Percentiles rank a stretch among this genome's conserved stretches.
Evolutionary conservation across 2,113 vertebrate genomes (phyloP).

Genomic region (Raja brachyura): DNA sequence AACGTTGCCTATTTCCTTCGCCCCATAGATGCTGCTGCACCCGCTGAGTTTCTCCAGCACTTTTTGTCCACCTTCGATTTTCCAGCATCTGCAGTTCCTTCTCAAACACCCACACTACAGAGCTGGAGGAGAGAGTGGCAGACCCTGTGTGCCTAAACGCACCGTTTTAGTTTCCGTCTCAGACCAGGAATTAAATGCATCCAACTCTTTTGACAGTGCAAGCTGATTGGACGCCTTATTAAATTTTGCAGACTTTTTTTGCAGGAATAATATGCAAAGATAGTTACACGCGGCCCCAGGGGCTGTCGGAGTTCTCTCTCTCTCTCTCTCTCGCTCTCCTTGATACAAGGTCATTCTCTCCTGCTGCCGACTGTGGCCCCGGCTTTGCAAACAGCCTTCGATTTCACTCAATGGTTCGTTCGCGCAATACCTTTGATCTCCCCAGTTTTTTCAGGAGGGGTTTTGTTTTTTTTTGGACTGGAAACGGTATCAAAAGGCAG

Average conservation of each 20-base stretch:
- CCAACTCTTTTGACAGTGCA: constrained; percentile 32
- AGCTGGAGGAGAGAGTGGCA: too few species aligned
- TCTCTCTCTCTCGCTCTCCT: constrained; percentile 93
- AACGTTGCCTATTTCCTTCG: too few species aligned
- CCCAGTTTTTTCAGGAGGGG: constrained; percentile 52
- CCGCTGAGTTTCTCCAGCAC: too few species aligned
- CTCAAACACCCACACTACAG: too few species aligned
- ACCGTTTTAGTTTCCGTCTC: too few species aligned
- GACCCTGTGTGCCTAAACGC: neutral
- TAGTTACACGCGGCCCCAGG: constrained; percentile 76
- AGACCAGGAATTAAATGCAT: too few species aligned
- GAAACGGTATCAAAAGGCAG: constrained; percentile 61
- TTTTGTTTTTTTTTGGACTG: constrained; percentile 41
- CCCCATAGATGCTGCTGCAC: too few species aligned
- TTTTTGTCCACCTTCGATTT: too few species aligned
- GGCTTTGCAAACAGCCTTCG: constrained; percentile 36
- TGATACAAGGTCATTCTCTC: constrained; percentile 85
- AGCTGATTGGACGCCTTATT: constrained; percentile 63
- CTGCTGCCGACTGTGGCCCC: neutral
- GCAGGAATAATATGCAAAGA: constrained; percentile 65
- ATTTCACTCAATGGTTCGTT: constrained; percentile 45
- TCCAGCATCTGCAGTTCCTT: too few species aligned
- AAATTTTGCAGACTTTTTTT: too few species aligned
- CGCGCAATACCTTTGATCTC: constrained; percentile 47
- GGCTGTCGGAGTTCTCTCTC: constrained; percentile 78